Base-by-base conservation (phyloP, 2,797 vertebrate species). In the Hyperoplus immaculatus region DNA sequence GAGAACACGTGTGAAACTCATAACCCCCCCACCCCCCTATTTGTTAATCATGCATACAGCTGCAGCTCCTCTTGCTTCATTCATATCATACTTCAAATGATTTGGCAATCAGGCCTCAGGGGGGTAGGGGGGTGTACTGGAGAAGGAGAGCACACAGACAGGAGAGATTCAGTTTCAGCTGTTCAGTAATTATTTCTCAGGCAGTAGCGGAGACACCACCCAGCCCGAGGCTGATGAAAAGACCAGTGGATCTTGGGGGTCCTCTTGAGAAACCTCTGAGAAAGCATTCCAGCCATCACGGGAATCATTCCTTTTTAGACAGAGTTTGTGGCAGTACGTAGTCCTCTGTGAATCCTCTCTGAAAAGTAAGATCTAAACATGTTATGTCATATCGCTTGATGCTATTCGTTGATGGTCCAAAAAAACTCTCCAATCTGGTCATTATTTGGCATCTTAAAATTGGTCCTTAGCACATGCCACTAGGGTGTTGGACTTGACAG, bases 41-140 rank as follows among this genome's bases (percentile, higher is more conserved):
- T 90, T 90, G 86, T 89, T 88, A 92, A 93, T 90, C 90, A 92
- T 88, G 88, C 78, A 87, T 85, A 75, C 29, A 72, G 78, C 85
- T 82, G 53, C 75, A 68, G 67, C 85, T 91, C 78, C 85, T 89
- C 88, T 86, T 83, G 88, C 89, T 76, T 89, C 87, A 87, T 92
- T 92, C 86, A 82, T 89, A 92, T 91, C 84, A 85, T 90, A 91
- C 89, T 93, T 93, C 89, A 93, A 89, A 93, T 93, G 86, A 92
- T 93, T 92, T 89, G 72, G 87, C 91, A 93, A 93, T 92, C 87
- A 89, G 85, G 89, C 91, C 92, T 86, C 82, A 1, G 77, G 88
- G 90, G 79, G 45, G 43, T 69, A 1, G 1, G 77, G 88, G 90
- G 79, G 45, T 46, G 72, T 3, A n/a, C 57, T 42, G 78, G 67